phyloP scores from a whole-genome alignment of 2,888 invertebrate genomes.

The Noctua fimbriata region DNA sequence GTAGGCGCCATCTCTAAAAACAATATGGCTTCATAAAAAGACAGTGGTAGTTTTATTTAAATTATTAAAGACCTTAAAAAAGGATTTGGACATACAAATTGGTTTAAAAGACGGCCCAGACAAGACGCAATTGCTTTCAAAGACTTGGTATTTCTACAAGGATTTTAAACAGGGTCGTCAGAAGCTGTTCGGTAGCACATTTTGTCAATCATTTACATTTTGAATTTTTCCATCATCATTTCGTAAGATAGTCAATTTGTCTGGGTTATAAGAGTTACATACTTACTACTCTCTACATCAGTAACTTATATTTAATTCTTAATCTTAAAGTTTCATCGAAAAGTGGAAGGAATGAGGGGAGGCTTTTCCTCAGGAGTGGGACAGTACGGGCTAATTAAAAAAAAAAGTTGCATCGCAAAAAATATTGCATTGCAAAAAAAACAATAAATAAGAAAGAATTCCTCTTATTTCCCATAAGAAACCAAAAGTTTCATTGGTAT shows the following conservation, averaged over 20 bases:
- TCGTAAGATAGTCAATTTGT: too few species aligned
- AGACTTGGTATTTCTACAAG: background rate
- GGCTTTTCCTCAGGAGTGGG: too few species aligned
- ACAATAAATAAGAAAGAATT: too few species aligned
- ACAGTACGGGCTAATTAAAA: too few species aligned
- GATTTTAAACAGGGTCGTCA: background rate
- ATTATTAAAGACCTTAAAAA: background rate
- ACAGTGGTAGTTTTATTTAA: background rate
- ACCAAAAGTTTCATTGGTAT: background rate
- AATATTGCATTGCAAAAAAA: background rate
- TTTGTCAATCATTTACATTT: background rate
- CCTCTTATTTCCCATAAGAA: too few species aligned
- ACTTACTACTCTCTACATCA: background rate
- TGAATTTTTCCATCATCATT: background rate
- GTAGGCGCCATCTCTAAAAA: constrained; percentile 26
- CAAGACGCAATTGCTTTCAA: background rate
- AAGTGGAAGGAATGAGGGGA: too few species aligned
- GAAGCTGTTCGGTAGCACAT: background rate
- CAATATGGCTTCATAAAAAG: background rate
- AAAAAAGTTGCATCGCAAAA: background rate
- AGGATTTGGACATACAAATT: background rate
- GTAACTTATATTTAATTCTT: background rate
- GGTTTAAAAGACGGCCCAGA: background rate
- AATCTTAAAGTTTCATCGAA: background rate
- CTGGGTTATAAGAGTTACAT: background rate